phyloP scores from a whole-genome alignment of 2,888 invertebrate species.

The Nephrotoma flavescens region DNA sequence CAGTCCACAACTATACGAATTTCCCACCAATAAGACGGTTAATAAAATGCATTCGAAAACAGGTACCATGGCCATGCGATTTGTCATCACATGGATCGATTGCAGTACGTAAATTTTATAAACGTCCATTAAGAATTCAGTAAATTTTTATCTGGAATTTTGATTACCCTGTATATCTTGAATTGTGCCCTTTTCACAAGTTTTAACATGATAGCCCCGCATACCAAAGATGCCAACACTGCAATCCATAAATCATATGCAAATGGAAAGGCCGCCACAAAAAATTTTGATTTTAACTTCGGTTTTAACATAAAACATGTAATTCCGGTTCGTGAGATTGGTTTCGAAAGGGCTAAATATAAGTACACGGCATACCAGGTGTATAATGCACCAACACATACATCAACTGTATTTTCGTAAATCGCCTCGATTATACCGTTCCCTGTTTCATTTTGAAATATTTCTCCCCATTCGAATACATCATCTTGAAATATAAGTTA shows the following conservation, averaged over 20 bases:
- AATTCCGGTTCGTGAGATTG: conserved; percentile 45
- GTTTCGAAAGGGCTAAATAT: conserved; percentile 45
- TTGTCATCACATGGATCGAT: conserved; percentile 7
- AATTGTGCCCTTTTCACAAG: conserved; percentile 11
- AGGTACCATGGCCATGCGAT: conserved; percentile 16
- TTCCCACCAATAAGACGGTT: conserved; percentile 42
- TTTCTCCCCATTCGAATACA: conserved; percentile 47
- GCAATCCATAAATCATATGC: conserved; percentile 41
- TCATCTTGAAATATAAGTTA: conserved; percentile 29
- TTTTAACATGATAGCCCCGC: conserved; percentile 27
- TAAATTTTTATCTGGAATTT: neutral
- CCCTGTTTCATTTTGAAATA: conserved; percentile 48
- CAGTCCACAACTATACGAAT: conserved; percentile 49
- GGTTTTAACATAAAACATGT: conserved; percentile 56
- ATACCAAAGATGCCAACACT: conserved; percentile 35
- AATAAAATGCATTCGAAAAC: conserved; percentile 23
- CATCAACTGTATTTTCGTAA: conserved; percentile 42
- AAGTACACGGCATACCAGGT: conserved; percentile 37
- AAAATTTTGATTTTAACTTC: conserved; percentile 39
- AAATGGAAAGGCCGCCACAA: conserved; percentile 46
- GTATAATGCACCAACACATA: conserved; percentile 26
- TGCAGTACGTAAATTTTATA: conserved; percentile 10
- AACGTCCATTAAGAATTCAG: neutral
- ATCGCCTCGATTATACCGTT: conserved; percentile 49
- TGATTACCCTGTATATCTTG: neutral